Conservation (phyloP, 2,888 invertebrate species). For the Lutraria lutraria region DNA sequence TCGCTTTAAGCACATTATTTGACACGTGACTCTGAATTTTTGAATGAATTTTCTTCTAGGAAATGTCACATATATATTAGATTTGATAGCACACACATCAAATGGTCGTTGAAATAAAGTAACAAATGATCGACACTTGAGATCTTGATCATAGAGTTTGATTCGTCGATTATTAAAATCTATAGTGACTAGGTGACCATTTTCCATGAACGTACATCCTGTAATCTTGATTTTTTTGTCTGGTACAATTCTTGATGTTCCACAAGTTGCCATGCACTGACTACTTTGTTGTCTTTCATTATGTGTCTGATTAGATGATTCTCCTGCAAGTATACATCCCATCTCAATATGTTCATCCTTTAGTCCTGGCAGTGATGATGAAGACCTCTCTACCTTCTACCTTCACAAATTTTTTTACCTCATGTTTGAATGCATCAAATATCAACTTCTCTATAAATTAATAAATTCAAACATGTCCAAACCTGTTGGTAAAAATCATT, state of each 20-base stretch:
- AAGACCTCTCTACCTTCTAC: neutral
- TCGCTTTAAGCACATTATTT: constrained; percentile 51
- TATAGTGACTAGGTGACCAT: constrained; percentile 59
- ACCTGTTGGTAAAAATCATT: neutral
- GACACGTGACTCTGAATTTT: constrained; percentile 55
- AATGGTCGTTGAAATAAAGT: constrained; percentile 55
- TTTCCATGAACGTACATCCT: constrained; percentile 59
- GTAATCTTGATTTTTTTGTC: constrained; percentile 60
- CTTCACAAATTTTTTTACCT: neutral
- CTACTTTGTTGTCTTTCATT: constrained; percentile 34
- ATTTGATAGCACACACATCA: constrained; percentile 51
- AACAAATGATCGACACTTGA: constrained; percentile 62
- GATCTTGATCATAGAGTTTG: constrained; percentile 61
- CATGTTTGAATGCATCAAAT: neutral
- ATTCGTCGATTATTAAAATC: constrained; percentile 61
- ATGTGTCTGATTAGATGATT: constrained; percentile 41
- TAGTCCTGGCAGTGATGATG: neutral
- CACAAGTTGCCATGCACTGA: constrained; percentile 42
- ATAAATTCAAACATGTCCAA: neutral
- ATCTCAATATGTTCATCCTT: constrained; percentile 38
- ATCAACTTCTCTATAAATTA: neutral
- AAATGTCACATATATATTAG: constrained; percentile 55
- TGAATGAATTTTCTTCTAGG: constrained; percentile 61
- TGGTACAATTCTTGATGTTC: constrained; percentile 8
- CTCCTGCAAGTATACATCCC: constrained; percentile 57